Evolutionary conservation across 2,113 vertebrate genomes (phyloP).

Genomic region (Tichodroma muraria): DNA sequence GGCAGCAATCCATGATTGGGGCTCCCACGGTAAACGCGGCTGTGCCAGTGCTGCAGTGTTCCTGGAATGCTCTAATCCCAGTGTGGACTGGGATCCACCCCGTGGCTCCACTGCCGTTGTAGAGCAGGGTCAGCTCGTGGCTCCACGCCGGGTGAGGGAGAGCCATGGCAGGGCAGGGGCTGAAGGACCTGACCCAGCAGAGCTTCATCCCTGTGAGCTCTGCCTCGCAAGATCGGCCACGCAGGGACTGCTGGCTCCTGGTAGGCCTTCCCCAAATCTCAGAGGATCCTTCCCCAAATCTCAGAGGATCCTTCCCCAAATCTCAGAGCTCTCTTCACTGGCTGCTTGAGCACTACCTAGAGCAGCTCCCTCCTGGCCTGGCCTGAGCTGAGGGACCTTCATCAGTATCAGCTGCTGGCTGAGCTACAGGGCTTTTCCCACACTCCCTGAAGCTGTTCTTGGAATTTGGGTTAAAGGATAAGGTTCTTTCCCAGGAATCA

Average conservation of each 20-base stretch:
- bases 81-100: not conserved
- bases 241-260: not conserved
- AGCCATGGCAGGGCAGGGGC: not conserved
- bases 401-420: not conserved
- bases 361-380: not conserved
- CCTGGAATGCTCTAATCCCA: not conserved
- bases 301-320: too few relatives aligned
- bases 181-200: not conserved
- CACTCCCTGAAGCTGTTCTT: not conserved
- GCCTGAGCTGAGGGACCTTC: not conserved
- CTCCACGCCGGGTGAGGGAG: not conserved
- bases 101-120: not conserved
- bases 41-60: not conserved
- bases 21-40: not conserved
- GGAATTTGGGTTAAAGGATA: not conserved
- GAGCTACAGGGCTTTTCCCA: not conserved
- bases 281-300: not conserved
- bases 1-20: fast-evolving
- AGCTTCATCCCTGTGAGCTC: not conserved
- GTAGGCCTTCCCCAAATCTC: fast-evolving
- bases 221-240: not conserved
- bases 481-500: not conserved
- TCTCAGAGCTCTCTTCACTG: not conserved
- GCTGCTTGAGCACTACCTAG: fast-evolving
- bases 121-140: not conserved